Conservation (phyloP, 2,888 invertebrate species). For the Alloplasta piceator region DNA sequence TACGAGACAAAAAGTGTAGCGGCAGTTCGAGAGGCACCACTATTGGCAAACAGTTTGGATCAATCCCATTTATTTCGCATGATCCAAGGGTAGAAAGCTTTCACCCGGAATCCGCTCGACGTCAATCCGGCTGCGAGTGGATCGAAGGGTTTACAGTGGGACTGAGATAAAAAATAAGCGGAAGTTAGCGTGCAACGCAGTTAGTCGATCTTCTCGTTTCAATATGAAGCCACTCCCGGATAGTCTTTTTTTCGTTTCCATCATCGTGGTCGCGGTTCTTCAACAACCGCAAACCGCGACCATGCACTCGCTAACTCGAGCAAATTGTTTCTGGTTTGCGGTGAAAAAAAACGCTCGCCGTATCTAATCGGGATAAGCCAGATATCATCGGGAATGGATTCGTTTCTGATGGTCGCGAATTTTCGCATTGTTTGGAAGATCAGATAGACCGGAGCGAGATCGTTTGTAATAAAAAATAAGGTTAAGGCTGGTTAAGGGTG, state of each 20-base stretch:
- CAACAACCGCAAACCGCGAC: neutral
- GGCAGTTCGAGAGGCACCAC: no score
- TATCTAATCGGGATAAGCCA: no score
- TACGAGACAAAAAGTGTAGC: no score
- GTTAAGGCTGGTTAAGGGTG: no score
- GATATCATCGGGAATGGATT: no score
- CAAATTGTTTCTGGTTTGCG: slow-evolving; percentile 31
- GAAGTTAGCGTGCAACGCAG: slow-evolving; percentile 18
- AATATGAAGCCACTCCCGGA: slow-evolving; percentile 34
- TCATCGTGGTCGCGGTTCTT: slow-evolving; percentile 36
- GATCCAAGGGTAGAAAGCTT: slow-evolving; percentile 16
- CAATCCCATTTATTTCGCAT: no score
- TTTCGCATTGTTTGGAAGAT: no score
- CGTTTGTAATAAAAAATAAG: no score
- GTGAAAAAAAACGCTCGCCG: neutral
- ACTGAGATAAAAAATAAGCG: neutral
- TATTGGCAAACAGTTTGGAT: no score
- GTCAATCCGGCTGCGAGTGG: slow-evolving; percentile 40
- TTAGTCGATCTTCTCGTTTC: slow-evolving; percentile 42
- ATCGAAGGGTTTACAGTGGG: no score
- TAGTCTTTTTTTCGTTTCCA: slow-evolving; percentile 39
- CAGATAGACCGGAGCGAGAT: no score
- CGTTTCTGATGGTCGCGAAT: no score
- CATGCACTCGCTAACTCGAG: neutral
- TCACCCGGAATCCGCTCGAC: slow-evolving; percentile 32